Base-by-base conservation (phyloP, 1,140 invertebrate genomes). In the Diploscapter pachys region DNA sequence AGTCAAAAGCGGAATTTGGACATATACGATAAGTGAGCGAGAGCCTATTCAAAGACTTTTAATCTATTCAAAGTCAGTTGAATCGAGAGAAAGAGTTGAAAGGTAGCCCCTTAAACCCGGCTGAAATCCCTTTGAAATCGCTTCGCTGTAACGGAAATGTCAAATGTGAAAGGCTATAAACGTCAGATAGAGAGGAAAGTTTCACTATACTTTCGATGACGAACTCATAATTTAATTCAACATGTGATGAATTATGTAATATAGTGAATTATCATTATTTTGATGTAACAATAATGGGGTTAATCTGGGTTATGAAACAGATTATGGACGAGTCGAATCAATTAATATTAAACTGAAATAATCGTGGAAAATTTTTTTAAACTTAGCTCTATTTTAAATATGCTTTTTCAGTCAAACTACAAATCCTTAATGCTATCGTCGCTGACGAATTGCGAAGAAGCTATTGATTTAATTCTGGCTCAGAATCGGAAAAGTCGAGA, bases 391-490 rank as follows among this genome's bases (percentile, higher is more conserved):
- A 9, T 62, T 64, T 13, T 8, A 63, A 63, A 8, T 57, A 49
- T 68, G 56, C 2, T n/a, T 59, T 65, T 76, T 63, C 75, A 78
- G 75, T 73, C 71, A 8, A 78, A 78, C 75, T 78, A 78, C 69
- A 78, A 78, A 54, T 78, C 77, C 6, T 64, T 78, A 8, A 55
- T 78, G 11, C 52, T 78, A 5, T 76, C 77, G 4, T 52, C 75
- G 5, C 31, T 77, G 9, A 78, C 77, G 48, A 78, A 68, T 4
- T 13, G 6, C 8, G 6, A 57, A 3, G 77, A 78, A 56, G 71
- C 77, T 5, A 78, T 78, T 48, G 52, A 48, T 53, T 69, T 78
- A 4, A 69, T 78, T 13, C 68, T 78, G 4, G 50, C 62, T 3
- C 51, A 71, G 76, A 78, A 71, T 63, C 67, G 77, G 3, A 8